Base-by-base conservation (phyloP, 2,113 vertebrate genomes). In the Lanius ludovicianus region DNA sequence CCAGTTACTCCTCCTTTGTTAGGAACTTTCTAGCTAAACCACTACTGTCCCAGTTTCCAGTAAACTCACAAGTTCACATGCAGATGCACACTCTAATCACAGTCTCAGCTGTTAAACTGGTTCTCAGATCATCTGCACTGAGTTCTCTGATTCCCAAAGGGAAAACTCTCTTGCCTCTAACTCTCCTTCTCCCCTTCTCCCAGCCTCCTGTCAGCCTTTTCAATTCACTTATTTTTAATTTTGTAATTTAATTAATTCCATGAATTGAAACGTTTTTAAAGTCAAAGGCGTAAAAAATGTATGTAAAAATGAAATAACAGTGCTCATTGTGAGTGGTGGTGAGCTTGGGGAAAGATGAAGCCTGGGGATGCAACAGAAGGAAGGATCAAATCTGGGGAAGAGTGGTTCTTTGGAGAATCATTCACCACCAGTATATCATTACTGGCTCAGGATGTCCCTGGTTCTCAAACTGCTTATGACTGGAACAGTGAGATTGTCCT, bases 11-110 rank as follows among this genome's bases (percentile, higher is more conserved):
- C 39, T 73, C 6, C 37, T 90, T 74, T 96, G 56, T 76, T 89
- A 50, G 82, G 62, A 59, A 87, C 89, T 94, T 96, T 89, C 84
- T 93, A 57, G 57, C 19, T 91, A 91, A 93, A 77, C 42, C 42
- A 95, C 23, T 63, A 63, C 41, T 85, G 57, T 89, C 57, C 63
- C 47, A 31, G 39, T 93, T 96, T 92, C 89, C 86, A 90, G 75
- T 87, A 87, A 93, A 87, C 74, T 94, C 46, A 37, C 59, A 83
- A 41, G 55, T 92, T 91, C 74, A 85, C 78, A 49, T 42, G 78
- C 42, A 78, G 52, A 71, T 7, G 1, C 41, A 71, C 46, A 74
- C 30, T 39, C 30, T 85, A 84, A 94, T 65, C 53, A 86, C 25
- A 59, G 31, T 71, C 65, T 91, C 8, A 1, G 53, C 81, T 79